Evolutionary conservation across 2,797 vertebrate genomes (phyloP).

Genomic region (Todus mexicanus): DNA sequence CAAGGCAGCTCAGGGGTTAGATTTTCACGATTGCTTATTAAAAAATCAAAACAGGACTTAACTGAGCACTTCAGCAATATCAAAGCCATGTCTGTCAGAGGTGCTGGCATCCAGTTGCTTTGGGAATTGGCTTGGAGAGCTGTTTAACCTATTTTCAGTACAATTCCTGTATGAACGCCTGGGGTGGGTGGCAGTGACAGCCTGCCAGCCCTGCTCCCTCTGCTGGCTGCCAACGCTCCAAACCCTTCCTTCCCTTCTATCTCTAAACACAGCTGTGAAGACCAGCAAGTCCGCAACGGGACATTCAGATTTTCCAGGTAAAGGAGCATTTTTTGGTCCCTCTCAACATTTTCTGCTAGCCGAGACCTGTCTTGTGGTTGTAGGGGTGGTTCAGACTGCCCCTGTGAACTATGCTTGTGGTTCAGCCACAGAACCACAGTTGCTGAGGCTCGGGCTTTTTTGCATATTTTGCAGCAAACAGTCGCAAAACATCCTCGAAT

Average conservation of each 20-base stretch:
- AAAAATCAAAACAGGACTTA: not conserved
- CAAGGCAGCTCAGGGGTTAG: not conserved
- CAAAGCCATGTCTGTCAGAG: not conserved
- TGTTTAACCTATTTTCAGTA: not conserved
- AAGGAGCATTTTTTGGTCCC: constrained; percentile 34
- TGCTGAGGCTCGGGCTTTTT: not conserved
- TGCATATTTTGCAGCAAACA: constrained; percentile 80
- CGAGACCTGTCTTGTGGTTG: not conserved
- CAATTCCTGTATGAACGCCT: not conserved
- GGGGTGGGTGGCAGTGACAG: not conserved
- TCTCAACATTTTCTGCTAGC: not conserved
- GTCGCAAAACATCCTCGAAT: constrained; percentile 85
- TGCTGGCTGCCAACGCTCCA: not conserved
- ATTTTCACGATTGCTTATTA: not conserved
- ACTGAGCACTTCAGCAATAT: not conserved
- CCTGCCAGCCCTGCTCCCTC: constrained; percentile 3
- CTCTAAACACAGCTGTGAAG: constrained; percentile 83
- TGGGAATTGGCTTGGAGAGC: not conserved
- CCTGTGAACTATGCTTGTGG: not conserved
- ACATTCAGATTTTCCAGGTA: constrained; percentile 90
- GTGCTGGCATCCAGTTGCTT: not conserved
- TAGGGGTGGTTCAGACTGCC: not conserved
- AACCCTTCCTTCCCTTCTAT: constrained; percentile 1
- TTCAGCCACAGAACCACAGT: not conserved
- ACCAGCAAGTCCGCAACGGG: constrained; percentile 86